Evolutionary conservation across 2,113 vertebrate genomes (phyloP), one percentile per base, ranked within the genome.

Genomic region (Embiotoca jacksoni): DNA sequence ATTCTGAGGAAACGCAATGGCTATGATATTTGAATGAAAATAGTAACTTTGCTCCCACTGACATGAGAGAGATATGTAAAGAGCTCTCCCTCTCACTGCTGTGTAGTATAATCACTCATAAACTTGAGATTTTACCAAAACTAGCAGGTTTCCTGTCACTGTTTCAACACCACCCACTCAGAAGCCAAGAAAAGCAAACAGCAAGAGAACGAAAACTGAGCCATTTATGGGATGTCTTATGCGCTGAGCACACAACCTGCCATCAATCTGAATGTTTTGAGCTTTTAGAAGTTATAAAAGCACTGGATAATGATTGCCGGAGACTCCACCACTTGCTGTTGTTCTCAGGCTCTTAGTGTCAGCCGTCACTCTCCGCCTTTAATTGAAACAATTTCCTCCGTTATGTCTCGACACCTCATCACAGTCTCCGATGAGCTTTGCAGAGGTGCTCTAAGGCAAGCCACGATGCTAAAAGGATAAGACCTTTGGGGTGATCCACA

Each of bases 41-140:
- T 41, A 83, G 74, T 79, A 49, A 33, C 75, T 80, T 78, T 82
- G 32, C 82, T 90, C 81, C 59, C 47, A 32, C 64, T 82, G 70
- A 89, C 88, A 88, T 82, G 75, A 92, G 79, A 88, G 68, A 57
- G 76, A 65, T 39, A 78, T 68, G 63, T 59, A 74, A 88, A 91
- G 79, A 62, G 72, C 65, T 46, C 57, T 41, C 10, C 13, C 63
- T 73, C 76, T 11, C 72, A 23, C 62, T 14, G 73, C 80, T 41
- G 91, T 88, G 74, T 63, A 78, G 76, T 75, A 81, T 88, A 92
- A 93, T 92, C 79, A 84, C 63, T 91, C 80, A 35, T 82, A 91
- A 92, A 92, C 86, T 88, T 91, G 84, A 88, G 86, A 88, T 90
- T 89, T 91, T 88, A 92, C 92, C 83, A 86, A 93, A 93, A 91